These are phyloP conservation scores for Rhinoraja longicauda DNA, from an alignment of 2,797 vertebrate genomes.

Conservation along the genomic window DNA sequence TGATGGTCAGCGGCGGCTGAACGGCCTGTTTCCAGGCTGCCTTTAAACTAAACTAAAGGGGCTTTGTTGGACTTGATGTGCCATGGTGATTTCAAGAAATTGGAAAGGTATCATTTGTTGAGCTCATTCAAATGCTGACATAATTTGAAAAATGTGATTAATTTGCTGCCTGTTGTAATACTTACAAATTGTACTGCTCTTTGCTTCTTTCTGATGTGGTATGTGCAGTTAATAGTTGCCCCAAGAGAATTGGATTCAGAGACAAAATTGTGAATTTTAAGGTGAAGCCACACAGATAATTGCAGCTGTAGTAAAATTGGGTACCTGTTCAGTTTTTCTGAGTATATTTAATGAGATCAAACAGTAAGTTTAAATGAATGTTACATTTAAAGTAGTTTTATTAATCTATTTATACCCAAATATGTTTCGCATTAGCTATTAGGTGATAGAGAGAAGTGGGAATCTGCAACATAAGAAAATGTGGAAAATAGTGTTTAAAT, in stretches of 20 bases:
- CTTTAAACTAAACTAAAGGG: neutral
- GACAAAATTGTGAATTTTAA: neutral
- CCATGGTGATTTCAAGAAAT: neutral
- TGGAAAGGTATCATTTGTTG: neutral
- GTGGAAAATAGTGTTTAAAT: neutral
- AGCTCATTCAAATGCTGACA: neutral
- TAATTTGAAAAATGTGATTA: neutral
- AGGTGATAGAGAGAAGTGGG: neutral
- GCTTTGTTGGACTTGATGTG: neutral
- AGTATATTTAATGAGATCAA: neutral
- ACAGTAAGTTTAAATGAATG: neutral
- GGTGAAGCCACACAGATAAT: neutral
- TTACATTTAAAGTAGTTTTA: neutral
- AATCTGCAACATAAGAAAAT: neutral
- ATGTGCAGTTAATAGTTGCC: neutral
- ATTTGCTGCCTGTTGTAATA: neutral
- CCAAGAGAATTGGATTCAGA: neutral
- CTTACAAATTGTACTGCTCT: neutral
- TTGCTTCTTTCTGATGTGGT: neutral
- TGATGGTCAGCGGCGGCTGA: too few species aligned
- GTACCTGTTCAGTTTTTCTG: neutral
- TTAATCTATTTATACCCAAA: neutral
- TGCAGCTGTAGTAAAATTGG: neutral
- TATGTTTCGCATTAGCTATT: neutral
- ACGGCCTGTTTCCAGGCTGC: too few species aligned